phyloP scores from a whole-genome alignment of 2,113 vertebrate species.

The Triplophysa siluroides region DNA sequence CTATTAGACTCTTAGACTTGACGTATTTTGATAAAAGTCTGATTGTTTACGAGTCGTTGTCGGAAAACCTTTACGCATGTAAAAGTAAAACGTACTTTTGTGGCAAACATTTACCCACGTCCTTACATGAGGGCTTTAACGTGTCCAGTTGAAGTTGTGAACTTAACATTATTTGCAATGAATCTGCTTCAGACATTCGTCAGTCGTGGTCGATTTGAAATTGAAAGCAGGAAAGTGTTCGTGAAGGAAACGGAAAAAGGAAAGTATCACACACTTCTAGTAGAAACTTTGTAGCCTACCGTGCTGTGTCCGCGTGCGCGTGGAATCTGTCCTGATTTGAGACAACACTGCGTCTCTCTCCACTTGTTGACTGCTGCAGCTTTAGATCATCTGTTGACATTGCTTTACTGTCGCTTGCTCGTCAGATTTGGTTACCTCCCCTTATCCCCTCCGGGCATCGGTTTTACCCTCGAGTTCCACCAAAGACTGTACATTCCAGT shows the following conservation, averaged over 20 bases:
- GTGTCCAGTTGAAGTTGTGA: not conserved
- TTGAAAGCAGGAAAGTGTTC: not conserved
- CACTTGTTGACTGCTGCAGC: constrained; percentile 17
- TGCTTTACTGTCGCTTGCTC: constrained; percentile 15
- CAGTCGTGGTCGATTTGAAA: not conserved
- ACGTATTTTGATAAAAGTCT: not conserved
- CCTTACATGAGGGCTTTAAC: not conserved
- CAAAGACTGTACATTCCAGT: not conserved
- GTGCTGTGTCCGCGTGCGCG: not conserved
- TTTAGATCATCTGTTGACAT: constrained; percentile 48
- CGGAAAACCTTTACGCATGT: not conserved
- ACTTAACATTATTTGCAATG: not conserved
- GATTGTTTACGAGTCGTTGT: not conserved
- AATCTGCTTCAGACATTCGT: not conserved
- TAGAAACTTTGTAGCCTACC: constrained; percentile 22
- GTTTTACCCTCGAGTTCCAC: not conserved
- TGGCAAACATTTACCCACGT: not conserved
- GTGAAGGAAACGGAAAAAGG: not conserved
- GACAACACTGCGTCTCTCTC: constrained; percentile 12
- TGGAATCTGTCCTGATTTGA: constrained; percentile 11
- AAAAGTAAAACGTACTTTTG: not conserved
- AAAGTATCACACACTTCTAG: not conserved
- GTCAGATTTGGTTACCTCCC: constrained; percentile 47
- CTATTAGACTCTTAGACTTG: too few relatives aligned
- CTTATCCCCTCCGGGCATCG: constrained; percentile 10